Evolutionary conservation across 1,140 invertebrate genomes (phyloP).

Genomic region (Leptinotarsa defecta): DNA sequence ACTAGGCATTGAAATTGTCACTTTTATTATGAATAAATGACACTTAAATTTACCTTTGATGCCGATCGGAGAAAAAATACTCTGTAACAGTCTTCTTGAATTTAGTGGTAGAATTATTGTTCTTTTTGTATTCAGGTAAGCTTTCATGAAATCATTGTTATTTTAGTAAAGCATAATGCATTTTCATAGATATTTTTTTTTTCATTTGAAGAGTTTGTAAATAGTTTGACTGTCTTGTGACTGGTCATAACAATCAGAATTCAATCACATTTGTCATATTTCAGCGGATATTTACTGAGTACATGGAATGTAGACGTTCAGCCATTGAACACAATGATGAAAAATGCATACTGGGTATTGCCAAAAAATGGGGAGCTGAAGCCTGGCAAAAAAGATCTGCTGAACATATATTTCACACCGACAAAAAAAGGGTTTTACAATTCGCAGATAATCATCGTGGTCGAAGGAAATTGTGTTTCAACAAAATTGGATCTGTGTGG

Average conservation of each 20-base stretch:
- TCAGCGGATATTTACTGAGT: slow-evolving; percentile 55
- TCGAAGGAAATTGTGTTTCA: slow-evolving; percentile 48
- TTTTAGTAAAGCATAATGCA: too few species aligned
- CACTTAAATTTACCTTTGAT: too few species aligned
- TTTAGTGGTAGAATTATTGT: neutral
- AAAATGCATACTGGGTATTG: slow-evolving; percentile 36
- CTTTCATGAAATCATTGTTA: too few species aligned
- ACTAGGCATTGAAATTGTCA: too few species aligned
- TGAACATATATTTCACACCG: slow-evolving; percentile 48
- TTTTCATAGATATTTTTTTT: too few species aligned
- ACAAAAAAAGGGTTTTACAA: slow-evolving; percentile 39
- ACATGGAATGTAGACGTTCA: slow-evolving; percentile 51
- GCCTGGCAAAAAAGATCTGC: slow-evolving; percentile 30
- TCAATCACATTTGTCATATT: neutral
- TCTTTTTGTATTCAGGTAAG: neutral
- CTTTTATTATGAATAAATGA: too few species aligned
- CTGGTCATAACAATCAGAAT: too few species aligned
- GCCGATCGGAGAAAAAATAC: too few species aligned
- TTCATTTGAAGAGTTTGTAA: too few species aligned
- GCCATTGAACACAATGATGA: slow-evolving; percentile 35
- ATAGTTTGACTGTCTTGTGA: too few species aligned
- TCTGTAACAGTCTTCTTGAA: too few species aligned
- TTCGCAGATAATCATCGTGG: slow-evolving; percentile 47
- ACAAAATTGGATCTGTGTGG: slow-evolving; percentile 50
- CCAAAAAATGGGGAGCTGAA: slow-evolving; percentile 42